A percentile compares a stretch with the other conserved stretches of the same genome.
Evolutionary conservation across 2,888 invertebrate genomes (phyloP).

Genomic region (Abrostola triplasia): DNA sequence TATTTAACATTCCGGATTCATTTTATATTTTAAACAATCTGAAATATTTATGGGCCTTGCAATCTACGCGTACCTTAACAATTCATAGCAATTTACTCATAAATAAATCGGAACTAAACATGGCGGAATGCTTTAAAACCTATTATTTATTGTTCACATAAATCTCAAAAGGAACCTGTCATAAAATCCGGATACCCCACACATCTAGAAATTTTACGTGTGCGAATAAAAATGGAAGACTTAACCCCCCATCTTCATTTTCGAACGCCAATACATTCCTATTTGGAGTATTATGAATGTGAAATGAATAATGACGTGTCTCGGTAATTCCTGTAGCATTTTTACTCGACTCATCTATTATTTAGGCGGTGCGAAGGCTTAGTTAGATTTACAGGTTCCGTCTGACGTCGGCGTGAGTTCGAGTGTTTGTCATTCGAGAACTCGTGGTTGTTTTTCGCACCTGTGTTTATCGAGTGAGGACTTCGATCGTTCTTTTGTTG

Average conservation of each 20-base stretch:
- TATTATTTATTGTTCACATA: slow-evolving; percentile 51
- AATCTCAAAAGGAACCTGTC: slow-evolving; percentile 50
- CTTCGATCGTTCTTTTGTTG: slow-evolving; percentile 5
- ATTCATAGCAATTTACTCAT: slow-evolving; percentile 23
- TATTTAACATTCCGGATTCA: too few species aligned
- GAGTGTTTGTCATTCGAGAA: slow-evolving; percentile 57
- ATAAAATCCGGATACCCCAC: slow-evolving; percentile 26
- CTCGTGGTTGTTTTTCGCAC: slow-evolving; percentile 52
- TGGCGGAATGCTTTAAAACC: slow-evolving; percentile 31
- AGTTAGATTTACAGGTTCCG: slow-evolving; percentile 80
- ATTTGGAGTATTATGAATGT: slow-evolving; percentile 71
- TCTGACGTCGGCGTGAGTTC: slow-evolving; percentile 56
- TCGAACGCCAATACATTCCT: slow-evolving; percentile 62
- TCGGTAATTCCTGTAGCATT: slow-evolving; percentile 74
- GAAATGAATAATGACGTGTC: slow-evolving; percentile 77
- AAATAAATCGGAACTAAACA: slow-evolving; percentile 46
- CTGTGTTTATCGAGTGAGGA: slow-evolving; percentile 19
- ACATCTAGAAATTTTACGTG: slow-evolving; percentile 40
- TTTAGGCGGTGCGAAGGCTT: slow-evolving; percentile 75
- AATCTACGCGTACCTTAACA: not conserved
- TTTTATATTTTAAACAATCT: not conserved
- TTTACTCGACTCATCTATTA: slow-evolving; percentile 81
- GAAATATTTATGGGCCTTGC: not conserved
- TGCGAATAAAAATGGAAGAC: slow-evolving; percentile 47
- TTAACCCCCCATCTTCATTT: slow-evolving; percentile 56